Evolutionary conservation across 1,140 invertebrate genomes (phyloP).

Genomic region (Drosophila insularis): DNA sequence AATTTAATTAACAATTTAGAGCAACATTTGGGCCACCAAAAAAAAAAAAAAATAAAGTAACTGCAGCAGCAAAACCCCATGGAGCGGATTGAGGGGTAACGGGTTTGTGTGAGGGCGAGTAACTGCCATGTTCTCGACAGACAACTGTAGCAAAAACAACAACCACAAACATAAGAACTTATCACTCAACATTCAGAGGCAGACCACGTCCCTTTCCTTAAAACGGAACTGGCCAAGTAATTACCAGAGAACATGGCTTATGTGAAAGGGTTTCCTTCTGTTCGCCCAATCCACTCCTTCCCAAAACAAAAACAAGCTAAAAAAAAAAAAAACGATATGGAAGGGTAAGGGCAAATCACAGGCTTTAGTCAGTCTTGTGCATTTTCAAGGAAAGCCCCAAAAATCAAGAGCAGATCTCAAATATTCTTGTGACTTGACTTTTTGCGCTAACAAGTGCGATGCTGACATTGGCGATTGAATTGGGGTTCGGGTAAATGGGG

Average conservation of each 20-base stretch:
- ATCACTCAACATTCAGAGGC: slow-evolving; percentile 69
- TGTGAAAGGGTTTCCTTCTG: slow-evolving; percentile 26
- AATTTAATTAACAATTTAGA: slow-evolving; percentile 76
- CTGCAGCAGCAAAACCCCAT: slow-evolving; percentile 1
- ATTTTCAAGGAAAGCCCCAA: slow-evolving; percentile 19
- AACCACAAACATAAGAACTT: slow-evolving; percentile 50
- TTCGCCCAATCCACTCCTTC: neutral
- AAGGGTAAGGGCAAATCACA: no score
- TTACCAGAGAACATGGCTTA: slow-evolving; percentile 66
- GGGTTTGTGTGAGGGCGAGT: slow-evolving; percentile 12
- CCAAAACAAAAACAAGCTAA: neutral
- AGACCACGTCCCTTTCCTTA: slow-evolving; percentile 11
- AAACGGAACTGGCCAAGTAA: slow-evolving; percentile 50
- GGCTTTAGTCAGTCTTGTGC: neutral
- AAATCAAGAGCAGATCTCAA: slow-evolving; percentile 38
- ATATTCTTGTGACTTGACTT: slow-evolving; percentile 21
- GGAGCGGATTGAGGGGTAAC: neutral
- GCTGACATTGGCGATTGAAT: neutral
- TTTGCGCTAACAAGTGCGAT: slow-evolving; percentile 9
- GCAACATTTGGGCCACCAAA: slow-evolving; percentile 54
- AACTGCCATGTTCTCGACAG: slow-evolving; percentile 43
- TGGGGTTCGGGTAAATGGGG: neutral
- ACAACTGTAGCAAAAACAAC: slow-evolving; percentile 36
- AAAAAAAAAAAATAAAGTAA: slow-evolving; percentile 10
- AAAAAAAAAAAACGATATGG: no score